phyloP scores from a whole-genome alignment of 2,797 vertebrate genomes.

The Peromyscus nudipes region DNA sequence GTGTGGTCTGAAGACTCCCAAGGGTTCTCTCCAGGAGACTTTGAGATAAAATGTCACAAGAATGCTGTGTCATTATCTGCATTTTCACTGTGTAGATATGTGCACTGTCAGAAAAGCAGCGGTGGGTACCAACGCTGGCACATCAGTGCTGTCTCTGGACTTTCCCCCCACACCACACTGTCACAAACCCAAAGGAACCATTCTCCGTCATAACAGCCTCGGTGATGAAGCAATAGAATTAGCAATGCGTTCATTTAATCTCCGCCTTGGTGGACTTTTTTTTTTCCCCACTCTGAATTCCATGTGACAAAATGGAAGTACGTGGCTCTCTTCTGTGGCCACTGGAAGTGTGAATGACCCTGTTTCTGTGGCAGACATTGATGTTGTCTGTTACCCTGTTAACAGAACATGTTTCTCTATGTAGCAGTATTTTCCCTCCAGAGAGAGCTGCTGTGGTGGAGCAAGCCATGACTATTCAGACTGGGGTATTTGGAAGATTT shows the following conservation, averaged over 20 bases:
- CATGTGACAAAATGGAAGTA: not conserved
- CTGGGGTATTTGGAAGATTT: not conserved
- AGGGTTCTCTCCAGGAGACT: not conserved
- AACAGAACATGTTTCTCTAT: not conserved
- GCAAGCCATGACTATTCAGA: not conserved
- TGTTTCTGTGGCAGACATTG: no score
- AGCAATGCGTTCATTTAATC: not conserved
- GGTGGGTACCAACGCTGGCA: not conserved
- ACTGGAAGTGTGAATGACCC: not conserved
- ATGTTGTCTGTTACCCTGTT: not conserved
- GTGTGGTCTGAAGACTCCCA: not conserved
- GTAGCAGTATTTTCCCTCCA: not conserved
- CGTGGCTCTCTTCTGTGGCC: not conserved
- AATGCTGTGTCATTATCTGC: not conserved
- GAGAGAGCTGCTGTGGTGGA: not conserved
- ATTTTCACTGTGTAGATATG: not conserved
- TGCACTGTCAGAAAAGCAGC: not conserved
- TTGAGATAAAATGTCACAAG: not conserved
- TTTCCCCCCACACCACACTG: not conserved
- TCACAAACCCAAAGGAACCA: not conserved
- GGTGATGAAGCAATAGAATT: not conserved
- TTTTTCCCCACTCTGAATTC: not conserved
- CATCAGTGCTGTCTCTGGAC: not conserved
- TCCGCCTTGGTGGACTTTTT: not conserved
- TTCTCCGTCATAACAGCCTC: not conserved